phyloP scores from a whole-genome alignment of 2,113 vertebrate species.

The Patagioenas fasciata region DNA sequence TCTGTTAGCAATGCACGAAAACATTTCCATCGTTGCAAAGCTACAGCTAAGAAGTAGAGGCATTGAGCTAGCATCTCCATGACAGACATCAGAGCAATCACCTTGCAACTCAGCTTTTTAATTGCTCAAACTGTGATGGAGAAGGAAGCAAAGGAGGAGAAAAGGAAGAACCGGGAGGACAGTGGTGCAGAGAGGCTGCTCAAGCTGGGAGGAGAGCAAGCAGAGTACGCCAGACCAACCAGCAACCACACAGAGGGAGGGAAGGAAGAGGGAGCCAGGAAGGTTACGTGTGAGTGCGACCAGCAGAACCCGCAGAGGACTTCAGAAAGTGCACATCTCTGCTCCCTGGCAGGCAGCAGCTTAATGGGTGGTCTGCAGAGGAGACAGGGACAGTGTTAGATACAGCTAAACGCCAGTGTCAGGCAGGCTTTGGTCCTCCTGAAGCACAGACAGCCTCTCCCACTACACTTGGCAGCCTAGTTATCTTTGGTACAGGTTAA shows the following conservation, averaged over 20 bases:
- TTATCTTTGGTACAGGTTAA: neutral
- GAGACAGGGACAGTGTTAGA: neutral
- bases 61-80: neutral
- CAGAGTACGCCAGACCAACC: neutral
- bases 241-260: neutral
- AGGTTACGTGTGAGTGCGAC: neutral
- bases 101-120: neutral
- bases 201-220: neutral
- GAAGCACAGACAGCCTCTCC: neutral
- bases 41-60: neutral
- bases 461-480: fast-evolving
- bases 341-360: neutral
- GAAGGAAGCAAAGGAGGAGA: neutral
- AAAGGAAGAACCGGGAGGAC: neutral
- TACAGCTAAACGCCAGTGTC: neutral
- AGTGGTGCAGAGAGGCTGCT: neutral
- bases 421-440: neutral
- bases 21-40: neutral
- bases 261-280: neutral
- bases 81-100: neutral
- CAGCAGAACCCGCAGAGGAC: neutral
- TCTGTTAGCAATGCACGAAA: neutral
- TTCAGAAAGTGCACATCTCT: neutral
- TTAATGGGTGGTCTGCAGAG: conserved; percentile 50
- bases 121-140: fast-evolving